These are phyloP conservation scores for Bagarius yarrelli DNA, from an alignment of 2,113 vertebrate species.

Conservation along the genomic window DNA sequence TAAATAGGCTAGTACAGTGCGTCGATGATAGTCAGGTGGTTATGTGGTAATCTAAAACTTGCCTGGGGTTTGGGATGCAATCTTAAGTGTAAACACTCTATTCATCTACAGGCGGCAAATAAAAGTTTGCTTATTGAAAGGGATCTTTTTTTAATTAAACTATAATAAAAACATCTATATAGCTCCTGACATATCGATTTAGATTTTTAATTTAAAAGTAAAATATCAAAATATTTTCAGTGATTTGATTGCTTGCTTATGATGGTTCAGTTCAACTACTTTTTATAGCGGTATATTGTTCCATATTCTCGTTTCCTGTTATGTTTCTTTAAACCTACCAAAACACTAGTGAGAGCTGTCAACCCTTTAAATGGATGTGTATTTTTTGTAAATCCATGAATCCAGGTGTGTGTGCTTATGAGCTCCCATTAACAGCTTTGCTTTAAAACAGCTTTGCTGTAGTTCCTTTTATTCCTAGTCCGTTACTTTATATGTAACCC, in stretches of 20 bases:
- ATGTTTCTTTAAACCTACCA: conserved; percentile 17
- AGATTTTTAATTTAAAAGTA: background rate
- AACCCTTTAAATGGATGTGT: conserved; percentile 17
- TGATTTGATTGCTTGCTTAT: background rate
- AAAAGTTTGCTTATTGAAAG: background rate
- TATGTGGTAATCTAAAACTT: background rate
- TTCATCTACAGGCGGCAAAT: background rate
- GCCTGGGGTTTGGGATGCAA: background rate
- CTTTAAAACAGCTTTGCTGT: background rate
- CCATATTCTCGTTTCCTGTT: background rate
- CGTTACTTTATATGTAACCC: background rate
- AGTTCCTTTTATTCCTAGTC: background rate
- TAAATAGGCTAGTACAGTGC: background rate
- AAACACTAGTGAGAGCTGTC: conserved; percentile 32
- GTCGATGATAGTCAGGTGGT: background rate
- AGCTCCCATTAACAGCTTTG: background rate
- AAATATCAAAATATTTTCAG: background rate
- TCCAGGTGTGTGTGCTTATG: background rate
- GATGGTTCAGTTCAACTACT: conserved; percentile 19
- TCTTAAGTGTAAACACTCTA: background rate
- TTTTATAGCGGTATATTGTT: background rate
- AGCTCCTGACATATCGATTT: background rate
- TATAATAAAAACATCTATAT: background rate
- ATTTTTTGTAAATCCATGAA: background rate
- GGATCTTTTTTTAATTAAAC: background rate